Evolutionary conservation across 2,797 vertebrate genomes (phyloP).

Genomic region (Poeciliopsis infans): DNA sequence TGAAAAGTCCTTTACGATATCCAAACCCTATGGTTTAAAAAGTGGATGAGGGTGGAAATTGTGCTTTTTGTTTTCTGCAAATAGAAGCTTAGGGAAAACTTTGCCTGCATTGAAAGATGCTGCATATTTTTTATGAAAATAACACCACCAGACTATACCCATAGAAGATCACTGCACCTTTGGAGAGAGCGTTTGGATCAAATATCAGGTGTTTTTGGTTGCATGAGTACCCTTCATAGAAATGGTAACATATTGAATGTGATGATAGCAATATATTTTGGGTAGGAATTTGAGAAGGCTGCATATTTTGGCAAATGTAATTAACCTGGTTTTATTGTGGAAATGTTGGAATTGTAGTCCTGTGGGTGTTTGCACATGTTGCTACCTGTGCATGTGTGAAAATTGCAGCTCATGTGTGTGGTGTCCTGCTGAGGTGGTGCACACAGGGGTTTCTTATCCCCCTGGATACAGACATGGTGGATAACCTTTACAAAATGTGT

Average conservation of each 20-base stretch:
- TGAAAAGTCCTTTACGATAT: background rate
- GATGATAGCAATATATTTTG: background rate
- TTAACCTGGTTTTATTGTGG: slow-evolving; percentile 3
- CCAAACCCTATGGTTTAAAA: background rate
- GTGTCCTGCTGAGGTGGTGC: slow-evolving; percentile 16
- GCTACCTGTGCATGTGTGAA: slow-evolving; percentile 19
- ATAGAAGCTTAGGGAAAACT: background rate
- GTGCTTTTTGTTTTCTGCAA: background rate
- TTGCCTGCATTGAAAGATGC: background rate
- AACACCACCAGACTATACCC: background rate
- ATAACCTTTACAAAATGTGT: slow-evolving; percentile 37
- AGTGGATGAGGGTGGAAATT: background rate
- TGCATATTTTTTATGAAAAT: background rate
- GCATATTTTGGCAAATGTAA: slow-evolving; percentile 9
- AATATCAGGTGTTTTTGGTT: background rate
- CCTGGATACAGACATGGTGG: slow-evolving; percentile 24
- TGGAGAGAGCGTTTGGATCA: background rate
- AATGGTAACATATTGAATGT: background rate
- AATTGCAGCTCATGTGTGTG: slow-evolving; percentile 20
- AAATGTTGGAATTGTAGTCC: slow-evolving; percentile 14
- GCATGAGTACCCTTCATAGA: background rate
- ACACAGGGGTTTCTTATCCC: slow-evolving; percentile 49
- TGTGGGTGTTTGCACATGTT: slow-evolving; percentile 26
- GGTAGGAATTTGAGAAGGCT: slow-evolving; percentile 7
- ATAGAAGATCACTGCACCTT: background rate